Evolutionary conservation across 2,797 vertebrate genomes (phyloP), one percentile per base, ranked within the genome.

Genomic region (Galago senegalensis): DNA sequence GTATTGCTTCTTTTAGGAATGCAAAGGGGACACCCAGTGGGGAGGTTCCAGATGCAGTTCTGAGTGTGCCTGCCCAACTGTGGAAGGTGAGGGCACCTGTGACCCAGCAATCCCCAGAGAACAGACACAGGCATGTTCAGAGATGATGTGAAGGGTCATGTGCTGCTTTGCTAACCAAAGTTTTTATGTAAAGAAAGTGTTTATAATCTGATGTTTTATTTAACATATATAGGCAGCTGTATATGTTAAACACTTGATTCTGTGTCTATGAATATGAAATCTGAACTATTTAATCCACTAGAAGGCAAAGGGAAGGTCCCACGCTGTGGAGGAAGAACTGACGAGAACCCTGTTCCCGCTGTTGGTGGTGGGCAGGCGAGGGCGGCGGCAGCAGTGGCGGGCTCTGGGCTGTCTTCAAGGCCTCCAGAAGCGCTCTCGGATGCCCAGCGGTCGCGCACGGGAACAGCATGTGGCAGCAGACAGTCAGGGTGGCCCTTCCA

Each of bases 241-340:
- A 94, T 98, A 98, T 93, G 97, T 98, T 96, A 97, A 96, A 96
- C 97, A 93, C 92, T 96, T 96, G 97, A 94, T 97, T 98, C 97
- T 76, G 63, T 91, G 96, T 98, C 98, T 98, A 97, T 89, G 97
- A 96, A 93, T 98, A 98, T 97, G 98, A 98, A 98, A 97, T 97
- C 93, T 96, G 96, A 98, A 98, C 97, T 84, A 88, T 88, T 97
- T 92, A 97, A 98, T 98, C 97, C 98, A 97, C 83, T 95, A 97
- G 97, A 95, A 98, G 98, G 98, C 97, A 97, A 98, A 98, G 97
- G 97, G 93, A 96, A 98, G 96, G 97, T 95, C 97, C 97, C 97
- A 92, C 89, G 49, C 89, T 92, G 91, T 40, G 87, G 95, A 87
- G 92, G 0, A 31, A 96, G 96, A 95, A 61, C 72, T 88, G 90